Percentiles rank a stretch among this genome's conserved stretches.
phyloP scores from a whole-genome alignment of 2,888 invertebrate genomes.

The Brenthis daphne region DNA sequence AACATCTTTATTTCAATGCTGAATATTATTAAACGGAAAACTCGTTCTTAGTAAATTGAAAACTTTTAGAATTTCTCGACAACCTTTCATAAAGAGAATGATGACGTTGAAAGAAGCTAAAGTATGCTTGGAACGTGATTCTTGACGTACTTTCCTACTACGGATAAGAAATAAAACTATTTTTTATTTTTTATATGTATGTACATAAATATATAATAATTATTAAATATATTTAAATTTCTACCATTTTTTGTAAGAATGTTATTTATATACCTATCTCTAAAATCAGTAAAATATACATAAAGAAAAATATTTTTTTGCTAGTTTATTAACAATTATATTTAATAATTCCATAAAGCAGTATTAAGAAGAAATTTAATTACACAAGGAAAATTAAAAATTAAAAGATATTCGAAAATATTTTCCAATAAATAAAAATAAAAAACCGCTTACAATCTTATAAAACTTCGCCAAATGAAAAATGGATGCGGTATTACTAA shows the following conservation, averaged over 20 bases:
- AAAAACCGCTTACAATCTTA: slow-evolving; percentile 10
- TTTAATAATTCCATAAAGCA: not conserved
- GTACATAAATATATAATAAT: too few species aligned
- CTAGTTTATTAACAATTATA: not conserved
- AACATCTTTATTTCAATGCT: slow-evolving; percentile 4
- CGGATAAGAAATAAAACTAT: not conserved
- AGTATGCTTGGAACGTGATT: slow-evolving; percentile 11
- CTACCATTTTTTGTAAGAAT: too few species aligned
- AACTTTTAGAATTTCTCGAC: slow-evolving; percentile 14
- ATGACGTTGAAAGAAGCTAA: slow-evolving; percentile 19
- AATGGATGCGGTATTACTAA: slow-evolving; percentile 6
- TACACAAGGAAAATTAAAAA: not conserved
- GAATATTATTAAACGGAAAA: slow-evolving; percentile 11
- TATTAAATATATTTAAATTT: too few species aligned
- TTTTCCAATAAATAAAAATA: slow-evolving; percentile 7
- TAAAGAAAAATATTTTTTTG: not conserved
- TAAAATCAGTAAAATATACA: too few species aligned
- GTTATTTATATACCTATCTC: too few species aligned
- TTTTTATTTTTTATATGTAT: too few species aligned
- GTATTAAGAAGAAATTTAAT: slow-evolving; percentile 1
- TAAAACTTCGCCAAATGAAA: not conserved
- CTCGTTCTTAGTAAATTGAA: slow-evolving; percentile 16
- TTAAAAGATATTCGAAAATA: not conserved
- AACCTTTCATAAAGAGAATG: slow-evolving; percentile 16
- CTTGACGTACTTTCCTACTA: not conserved